These are phyloP conservation scores for Strigamia transsilvanica DNA, from an alignment of 2,888 invertebrate genomes.

Conservation along the genomic window DNA sequence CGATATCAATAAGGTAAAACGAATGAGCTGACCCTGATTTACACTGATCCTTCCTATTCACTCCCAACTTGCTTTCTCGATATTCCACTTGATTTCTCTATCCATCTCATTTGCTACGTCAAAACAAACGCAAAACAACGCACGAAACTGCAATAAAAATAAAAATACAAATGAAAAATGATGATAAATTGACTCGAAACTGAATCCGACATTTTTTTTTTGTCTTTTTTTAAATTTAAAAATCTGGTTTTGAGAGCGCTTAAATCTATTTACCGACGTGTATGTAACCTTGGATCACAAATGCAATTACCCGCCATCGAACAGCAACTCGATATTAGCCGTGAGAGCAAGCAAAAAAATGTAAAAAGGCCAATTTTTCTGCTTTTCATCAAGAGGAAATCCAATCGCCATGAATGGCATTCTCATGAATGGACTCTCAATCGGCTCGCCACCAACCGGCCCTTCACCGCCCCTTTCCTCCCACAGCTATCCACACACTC, in stretches of 20 bases:
- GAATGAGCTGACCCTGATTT: conserved; percentile 22
- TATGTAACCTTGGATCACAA: background rate
- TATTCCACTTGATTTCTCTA: conserved; percentile 2
- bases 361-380: background rate
- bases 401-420: conserved; percentile 33
- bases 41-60: background rate
- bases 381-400: background rate
- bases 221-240: too few species aligned
- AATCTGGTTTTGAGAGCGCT: too few species aligned
- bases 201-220: too few species aligned
- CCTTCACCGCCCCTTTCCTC: too few species aligned
- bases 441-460: too few species aligned
- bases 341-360: background rate
- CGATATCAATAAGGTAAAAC: background rate
- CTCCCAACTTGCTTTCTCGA: background rate
- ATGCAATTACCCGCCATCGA: conserved; percentile 1
- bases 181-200: too few species aligned
- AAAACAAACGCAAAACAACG: background rate
- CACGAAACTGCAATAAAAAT: too few species aligned
- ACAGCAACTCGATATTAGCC: background rate
- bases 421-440: background rate
- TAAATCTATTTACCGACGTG: background rate
- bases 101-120: background rate
- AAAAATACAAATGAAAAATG: too few species aligned
- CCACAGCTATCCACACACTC: background rate